Evolutionary conservation across 2,888 invertebrate species (phyloP).

Genomic region (Cylindroiulus punctatus): DNA sequence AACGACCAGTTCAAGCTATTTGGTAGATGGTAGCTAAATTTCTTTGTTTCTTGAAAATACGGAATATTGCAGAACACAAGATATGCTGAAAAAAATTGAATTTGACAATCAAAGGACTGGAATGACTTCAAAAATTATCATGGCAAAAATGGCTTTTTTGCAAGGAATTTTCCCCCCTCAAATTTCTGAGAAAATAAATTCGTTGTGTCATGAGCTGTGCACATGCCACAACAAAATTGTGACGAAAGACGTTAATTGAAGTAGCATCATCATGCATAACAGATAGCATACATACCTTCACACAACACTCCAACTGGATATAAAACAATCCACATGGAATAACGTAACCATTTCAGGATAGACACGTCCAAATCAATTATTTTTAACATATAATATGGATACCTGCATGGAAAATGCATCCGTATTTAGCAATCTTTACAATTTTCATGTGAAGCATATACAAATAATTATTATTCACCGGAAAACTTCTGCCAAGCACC

Average conservation of each 20-base stretch:
- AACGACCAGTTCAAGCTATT: conserved; percentile 88
- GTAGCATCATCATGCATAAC: not conserved
- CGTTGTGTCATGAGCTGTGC: no score
- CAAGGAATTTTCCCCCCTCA: no score
- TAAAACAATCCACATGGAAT: conserved; percentile 91
- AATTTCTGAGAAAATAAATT: no score
- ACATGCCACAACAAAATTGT: no score
- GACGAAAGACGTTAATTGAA: conserved; percentile 64
- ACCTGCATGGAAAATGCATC: conserved; percentile 70
- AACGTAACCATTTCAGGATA: conserved; percentile 89
- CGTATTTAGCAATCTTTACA: not conserved
- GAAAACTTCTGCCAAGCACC: conserved; percentile 81
- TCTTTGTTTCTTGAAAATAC: conserved; percentile 85
- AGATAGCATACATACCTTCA: conserved; percentile 72
- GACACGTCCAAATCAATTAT: conserved; percentile 78
- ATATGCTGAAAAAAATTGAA: not conserved
- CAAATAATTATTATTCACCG: conserved; percentile 69
- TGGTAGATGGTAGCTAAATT: conserved; percentile 80
- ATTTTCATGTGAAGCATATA: not conserved
- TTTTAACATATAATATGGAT: conserved; percentile 90
- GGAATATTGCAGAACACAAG: conserved; percentile 76
- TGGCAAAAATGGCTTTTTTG: no score
- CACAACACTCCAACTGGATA: conserved; percentile 90
- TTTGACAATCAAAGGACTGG: no score
- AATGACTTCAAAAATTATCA: conserved; percentile 19